Evolutionary conservation across 2,797 vertebrate species (phyloP).

Genomic region (Chrosomus eos): DNA sequence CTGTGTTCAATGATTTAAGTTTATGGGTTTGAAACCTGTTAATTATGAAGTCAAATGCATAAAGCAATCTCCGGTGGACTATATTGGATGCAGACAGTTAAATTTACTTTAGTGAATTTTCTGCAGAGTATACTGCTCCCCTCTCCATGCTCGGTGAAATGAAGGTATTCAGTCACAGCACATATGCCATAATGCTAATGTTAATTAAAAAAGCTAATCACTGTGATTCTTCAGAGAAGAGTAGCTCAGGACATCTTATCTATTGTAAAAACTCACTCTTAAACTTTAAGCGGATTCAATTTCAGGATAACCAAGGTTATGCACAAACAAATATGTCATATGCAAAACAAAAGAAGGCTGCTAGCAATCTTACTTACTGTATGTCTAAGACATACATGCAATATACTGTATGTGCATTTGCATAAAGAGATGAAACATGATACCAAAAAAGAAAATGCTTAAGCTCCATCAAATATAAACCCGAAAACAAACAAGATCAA

Average conservation of each 20-base stretch:
- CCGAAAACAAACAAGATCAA: constrained; percentile 19
- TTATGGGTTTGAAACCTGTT: constrained; percentile 87
- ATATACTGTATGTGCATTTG: not conserved
- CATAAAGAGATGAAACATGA: not conserved
- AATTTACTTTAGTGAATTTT: constrained; percentile 84
- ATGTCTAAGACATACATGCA: not conserved
- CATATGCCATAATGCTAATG: constrained; percentile 67
- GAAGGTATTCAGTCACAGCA: constrained; percentile 66
- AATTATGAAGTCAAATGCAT: constrained; percentile 87
- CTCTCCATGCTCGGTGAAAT: constrained; percentile 62
- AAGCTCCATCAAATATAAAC: not conserved
- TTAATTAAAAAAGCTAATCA: constrained; percentile 66
- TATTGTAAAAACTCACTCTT: constrained; percentile 35
- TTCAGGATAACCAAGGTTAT: not conserved
- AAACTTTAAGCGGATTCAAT: constrained; percentile 15
- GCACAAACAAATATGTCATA: not conserved
- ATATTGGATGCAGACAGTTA: constrained; percentile 84
- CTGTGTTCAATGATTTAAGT: constrained; percentile 86
- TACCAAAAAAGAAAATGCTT: not conserved
- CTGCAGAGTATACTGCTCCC: constrained; percentile 66
- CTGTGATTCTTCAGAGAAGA: constrained; percentile 57
- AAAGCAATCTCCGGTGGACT: constrained; percentile 82
- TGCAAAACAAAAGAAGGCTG: constrained; percentile 4
- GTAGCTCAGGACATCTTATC: constrained; percentile 52
- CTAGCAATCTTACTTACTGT: not conserved